These are phyloP conservation scores for Tychaedon coryphoeus DNA, from an alignment of 2,113 vertebrate genomes.

Conservation along the genomic window DNA sequence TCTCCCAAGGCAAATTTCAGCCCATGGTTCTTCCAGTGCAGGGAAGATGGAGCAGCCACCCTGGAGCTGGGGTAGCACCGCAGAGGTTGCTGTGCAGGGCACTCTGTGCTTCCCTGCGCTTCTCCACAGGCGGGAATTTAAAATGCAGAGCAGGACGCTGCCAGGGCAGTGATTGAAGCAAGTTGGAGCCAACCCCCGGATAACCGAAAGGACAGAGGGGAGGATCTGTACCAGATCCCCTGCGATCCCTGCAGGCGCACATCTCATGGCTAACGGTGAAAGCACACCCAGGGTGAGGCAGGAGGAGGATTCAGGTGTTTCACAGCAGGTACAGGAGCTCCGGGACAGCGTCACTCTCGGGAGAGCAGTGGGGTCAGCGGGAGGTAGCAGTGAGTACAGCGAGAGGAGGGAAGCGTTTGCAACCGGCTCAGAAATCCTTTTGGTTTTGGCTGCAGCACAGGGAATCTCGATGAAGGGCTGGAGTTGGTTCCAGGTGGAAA, in stretches of 20 bases:
- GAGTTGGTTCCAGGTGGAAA: not conserved
- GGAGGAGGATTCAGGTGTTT: not conserved
- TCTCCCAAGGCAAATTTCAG: not conserved
- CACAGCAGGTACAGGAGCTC: not conserved
- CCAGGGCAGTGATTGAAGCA: not conserved
- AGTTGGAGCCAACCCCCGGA: rapidly evolving
- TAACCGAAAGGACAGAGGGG: rapidly evolving
- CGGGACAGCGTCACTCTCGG: rapidly evolving
- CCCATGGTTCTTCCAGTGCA: rapidly evolving
- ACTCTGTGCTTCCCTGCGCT: rapidly evolving
- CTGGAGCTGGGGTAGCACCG: rapidly evolving
- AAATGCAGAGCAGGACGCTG: not conserved
- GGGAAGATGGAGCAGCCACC: not conserved
- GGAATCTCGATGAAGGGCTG: not conserved
- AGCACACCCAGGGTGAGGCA: not conserved
- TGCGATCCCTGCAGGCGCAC: not conserved
- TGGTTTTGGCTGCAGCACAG: not conserved
- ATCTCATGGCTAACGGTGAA: rapidly evolving
- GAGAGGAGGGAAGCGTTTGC: not conserved
- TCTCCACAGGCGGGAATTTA: rapidly evolving
- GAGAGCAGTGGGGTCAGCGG: not conserved
- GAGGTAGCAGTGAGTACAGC: not conserved
- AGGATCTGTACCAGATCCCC: not conserved
- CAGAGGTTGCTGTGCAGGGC: not conserved
- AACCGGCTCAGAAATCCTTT: not conserved